A percentile compares a stretch with the other conserved stretches of the same genome.
Conservation (phyloP, 2,113 vertebrate species). For the Pterocles gutturalis region DNA sequence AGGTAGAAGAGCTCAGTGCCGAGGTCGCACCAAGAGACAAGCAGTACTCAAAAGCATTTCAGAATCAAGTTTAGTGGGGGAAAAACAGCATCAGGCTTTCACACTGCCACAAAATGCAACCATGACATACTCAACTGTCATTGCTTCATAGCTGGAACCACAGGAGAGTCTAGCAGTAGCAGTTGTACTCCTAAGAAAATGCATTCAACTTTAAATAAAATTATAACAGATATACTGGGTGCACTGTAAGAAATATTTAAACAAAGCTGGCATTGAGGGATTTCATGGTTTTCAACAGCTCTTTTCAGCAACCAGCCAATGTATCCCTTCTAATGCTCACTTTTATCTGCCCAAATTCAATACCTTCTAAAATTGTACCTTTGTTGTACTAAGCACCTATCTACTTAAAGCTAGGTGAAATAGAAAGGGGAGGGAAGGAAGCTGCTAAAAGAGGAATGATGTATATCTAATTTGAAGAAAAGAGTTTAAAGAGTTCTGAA, state of each 20-base stretch:
- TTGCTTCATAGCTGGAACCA: neutral
- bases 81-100: neutral
- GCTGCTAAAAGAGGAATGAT: neutral
- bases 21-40: neutral
- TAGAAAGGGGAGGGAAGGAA: neutral
- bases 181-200: neutral
- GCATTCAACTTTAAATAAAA: neutral
- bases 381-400: neutral
- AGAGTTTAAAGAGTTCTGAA: neutral
- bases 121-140: neutral
- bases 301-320: neutral
- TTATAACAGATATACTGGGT: neutral
- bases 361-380: constrained; percentile 9
- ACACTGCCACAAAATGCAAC: neutral
- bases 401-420: neutral
- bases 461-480: neutral
- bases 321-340: neutral
- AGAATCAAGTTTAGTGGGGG: neutral
- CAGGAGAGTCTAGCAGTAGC: neutral
- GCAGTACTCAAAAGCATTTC: neutral
- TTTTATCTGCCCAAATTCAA: constrained; percentile 7
- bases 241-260: neutral
- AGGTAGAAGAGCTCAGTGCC: neutral
- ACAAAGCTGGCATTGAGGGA: neutral
- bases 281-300: neutral